Conservation (phyloP, 1,140 invertebrate species). For the Drosophila kanapiae region DNA sequence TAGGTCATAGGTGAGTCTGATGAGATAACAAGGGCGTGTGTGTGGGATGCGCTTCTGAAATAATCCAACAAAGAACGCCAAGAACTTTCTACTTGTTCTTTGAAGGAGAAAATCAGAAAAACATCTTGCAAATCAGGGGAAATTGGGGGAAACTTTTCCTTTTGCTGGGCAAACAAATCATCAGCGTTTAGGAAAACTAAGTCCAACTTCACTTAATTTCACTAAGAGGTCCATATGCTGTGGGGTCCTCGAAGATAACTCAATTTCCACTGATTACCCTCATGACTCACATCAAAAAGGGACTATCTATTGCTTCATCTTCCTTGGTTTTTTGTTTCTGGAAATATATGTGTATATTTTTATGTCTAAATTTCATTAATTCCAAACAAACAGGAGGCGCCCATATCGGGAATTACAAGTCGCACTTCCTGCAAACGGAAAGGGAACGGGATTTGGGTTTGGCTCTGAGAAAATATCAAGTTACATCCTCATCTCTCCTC, state of each 20-base stretch:
- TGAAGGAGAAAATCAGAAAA: not conserved
- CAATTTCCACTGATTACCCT: slow-evolving; percentile 78
- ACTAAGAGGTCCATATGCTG: slow-evolving; percentile 47
- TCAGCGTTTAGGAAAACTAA: slow-evolving; percentile 32
- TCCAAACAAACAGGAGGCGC: slow-evolving; percentile 76
- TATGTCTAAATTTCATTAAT: slow-evolving; percentile 83
- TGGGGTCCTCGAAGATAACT: slow-evolving; percentile 72
- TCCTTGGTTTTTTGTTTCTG: slow-evolving; percentile 55
- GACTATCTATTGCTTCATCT: slow-evolving; percentile 8
- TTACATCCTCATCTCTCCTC: slow-evolving; percentile 43
- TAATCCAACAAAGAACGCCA: not conserved
- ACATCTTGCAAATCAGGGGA: slow-evolving; percentile 16
- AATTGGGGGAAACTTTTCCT: slow-evolving; percentile 21
- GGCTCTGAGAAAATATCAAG: slow-evolving; percentile 64
- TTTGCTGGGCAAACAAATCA: slow-evolving; percentile 34
- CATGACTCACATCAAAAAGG: slow-evolving; percentile 62
- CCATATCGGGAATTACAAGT: slow-evolving; percentile 73
- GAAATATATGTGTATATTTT: slow-evolving; percentile 44
- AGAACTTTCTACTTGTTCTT: slow-evolving; percentile 8
- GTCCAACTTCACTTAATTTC: slow-evolving; percentile 40
- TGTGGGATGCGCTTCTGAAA: slow-evolving; percentile 35
- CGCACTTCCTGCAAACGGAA: slow-evolving; percentile 45
- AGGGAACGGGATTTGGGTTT: slow-evolving; percentile 31
- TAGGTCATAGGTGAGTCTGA: slow-evolving; percentile 60
- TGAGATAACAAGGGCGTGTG: slow-evolving; percentile 45